A percentile compares a stretch with the other conserved stretches of the same genome.
Evolutionary conservation across 2,888 invertebrate species (phyloP).

Genomic region (Lysandra bellargus): DNA sequence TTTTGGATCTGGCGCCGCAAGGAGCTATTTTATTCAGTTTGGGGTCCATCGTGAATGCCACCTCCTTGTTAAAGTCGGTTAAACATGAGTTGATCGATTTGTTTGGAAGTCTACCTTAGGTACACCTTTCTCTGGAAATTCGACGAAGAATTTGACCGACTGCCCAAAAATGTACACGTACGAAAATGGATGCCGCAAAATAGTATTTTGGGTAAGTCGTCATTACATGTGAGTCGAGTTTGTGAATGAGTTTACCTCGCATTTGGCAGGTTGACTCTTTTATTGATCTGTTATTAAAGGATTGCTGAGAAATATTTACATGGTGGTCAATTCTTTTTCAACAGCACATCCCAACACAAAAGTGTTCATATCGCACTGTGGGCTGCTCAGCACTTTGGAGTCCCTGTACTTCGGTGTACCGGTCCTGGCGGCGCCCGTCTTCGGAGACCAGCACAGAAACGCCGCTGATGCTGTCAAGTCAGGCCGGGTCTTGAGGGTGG

Average conservation of each 20-base stretch:
- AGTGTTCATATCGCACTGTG: constrained; percentile 54
- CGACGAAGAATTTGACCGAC: background rate
- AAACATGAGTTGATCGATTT: background rate
- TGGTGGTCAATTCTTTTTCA: background rate
- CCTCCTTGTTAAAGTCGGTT: background rate
- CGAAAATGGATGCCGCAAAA: background rate
- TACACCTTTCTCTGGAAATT: background rate
- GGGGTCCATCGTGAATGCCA: background rate
- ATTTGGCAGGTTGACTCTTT: too few species aligned
- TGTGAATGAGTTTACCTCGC: too few species aligned
- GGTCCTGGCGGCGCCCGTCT: constrained; percentile 56
- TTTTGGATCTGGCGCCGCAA: background rate
- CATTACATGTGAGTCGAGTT: too few species aligned
- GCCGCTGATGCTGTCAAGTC: constrained; percentile 49
- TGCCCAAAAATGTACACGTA: background rate
- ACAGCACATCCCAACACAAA: constrained; percentile 52
- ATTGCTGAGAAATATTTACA: too few species aligned
- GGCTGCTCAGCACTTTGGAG: constrained; percentile 50
- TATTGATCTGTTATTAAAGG: too few species aligned
- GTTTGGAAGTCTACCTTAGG: background rate
- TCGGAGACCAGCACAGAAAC: constrained; percentile 60
- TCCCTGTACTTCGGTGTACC: constrained; percentile 56
- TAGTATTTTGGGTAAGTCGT: background rate
- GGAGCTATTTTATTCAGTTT: background rate
- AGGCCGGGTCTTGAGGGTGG: constrained; percentile 50